A percentile compares a stretch with the other conserved stretches of the same genome.
Conservation (phyloP, 2,888 invertebrate species). For the Trissoscelio sp. region DNA sequence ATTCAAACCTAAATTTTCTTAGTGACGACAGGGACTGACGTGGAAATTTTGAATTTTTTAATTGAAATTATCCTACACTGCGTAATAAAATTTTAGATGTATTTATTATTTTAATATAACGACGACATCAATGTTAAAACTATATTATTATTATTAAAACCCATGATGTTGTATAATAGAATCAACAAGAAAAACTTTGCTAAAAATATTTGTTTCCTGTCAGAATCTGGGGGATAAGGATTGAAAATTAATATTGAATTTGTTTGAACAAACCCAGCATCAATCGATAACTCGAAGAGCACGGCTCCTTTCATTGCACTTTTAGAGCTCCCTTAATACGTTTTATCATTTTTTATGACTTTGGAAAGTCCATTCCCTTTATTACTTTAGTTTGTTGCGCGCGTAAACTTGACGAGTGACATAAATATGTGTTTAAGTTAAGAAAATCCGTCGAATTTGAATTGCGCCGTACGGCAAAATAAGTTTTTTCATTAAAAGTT, state of each 20-base stretch:
- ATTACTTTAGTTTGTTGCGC: slow-evolving; percentile 26
- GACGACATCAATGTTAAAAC: too few species aligned
- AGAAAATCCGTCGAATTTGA: background rate
- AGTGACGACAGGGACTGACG: too few species aligned
- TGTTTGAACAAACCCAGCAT: slow-evolving; percentile 5
- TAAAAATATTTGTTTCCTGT: background rate
- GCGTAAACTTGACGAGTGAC: slow-evolving; percentile 20
- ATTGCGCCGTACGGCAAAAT: background rate
- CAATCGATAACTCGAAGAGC: background rate
- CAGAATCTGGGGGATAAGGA: background rate
- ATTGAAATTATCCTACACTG: too few species aligned
- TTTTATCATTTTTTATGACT: slow-evolving; percentile 33
- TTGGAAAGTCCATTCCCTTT: slow-evolving; percentile 11
- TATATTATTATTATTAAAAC: background rate
- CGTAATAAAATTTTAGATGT: too few species aligned
- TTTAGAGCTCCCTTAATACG: background rate
- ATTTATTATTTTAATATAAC: too few species aligned
- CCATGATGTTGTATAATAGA: background rate
- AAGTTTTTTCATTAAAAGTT: slow-evolving; percentile 35
- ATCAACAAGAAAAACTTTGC: background rate
- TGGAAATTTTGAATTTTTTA: too few species aligned
- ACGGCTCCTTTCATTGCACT: background rate
- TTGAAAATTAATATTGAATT: slow-evolving; percentile 9
- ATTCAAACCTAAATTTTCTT: too few species aligned
- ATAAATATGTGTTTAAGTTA: slow-evolving; percentile 24